Percentiles rank a stretch among this genome's conserved stretches.
Evolutionary conservation across 2,888 invertebrate species (phyloP).

Genomic region (Rhogogaster chlorosoma): DNA sequence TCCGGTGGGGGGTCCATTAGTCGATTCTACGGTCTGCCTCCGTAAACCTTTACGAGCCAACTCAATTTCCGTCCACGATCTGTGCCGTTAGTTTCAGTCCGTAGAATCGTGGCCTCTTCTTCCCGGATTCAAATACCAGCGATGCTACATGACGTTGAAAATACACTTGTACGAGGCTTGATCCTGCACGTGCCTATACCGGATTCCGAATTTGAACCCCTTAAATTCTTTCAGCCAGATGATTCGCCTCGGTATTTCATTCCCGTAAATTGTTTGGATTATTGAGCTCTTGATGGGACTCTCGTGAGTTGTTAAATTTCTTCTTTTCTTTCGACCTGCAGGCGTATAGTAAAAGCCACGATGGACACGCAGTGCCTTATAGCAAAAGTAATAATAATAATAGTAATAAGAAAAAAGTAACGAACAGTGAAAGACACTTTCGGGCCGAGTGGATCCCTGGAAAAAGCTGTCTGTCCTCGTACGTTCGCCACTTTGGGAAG

Average conservation of each 20-base stretch:
- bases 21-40: conserved; percentile 54
- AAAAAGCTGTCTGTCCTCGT: conserved; percentile 17
- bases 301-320: not conserved
- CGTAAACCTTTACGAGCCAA: conserved; percentile 61
- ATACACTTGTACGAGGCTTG: not conserved
- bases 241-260: not conserved
- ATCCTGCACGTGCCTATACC: not conserved
- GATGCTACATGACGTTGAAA: not conserved
- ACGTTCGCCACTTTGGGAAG: conserved; percentile 18
- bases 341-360: not conserved
- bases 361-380: not conserved
- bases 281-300: not conserved
- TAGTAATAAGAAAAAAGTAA: conserved; percentile 1
- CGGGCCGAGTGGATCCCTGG: not conserved
- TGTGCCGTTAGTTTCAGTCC: conserved; percentile 29
- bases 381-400: not conserved
- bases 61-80: conserved; percentile 60
- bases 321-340: not conserved
- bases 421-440: conserved; percentile 25
- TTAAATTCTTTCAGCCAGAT: conserved; percentile 6
- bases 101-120: conserved; percentile 25
- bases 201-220: not conserved
- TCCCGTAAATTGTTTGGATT: conserved; percentile 4
- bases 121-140: conserved; percentile 24
- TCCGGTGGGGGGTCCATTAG: conserved; percentile 58